Evolutionary conservation across 64 coral and sea anemone species (phyloP), one percentile per base, ranked within the genome.

Genomic region (Porites lutea): DNA sequence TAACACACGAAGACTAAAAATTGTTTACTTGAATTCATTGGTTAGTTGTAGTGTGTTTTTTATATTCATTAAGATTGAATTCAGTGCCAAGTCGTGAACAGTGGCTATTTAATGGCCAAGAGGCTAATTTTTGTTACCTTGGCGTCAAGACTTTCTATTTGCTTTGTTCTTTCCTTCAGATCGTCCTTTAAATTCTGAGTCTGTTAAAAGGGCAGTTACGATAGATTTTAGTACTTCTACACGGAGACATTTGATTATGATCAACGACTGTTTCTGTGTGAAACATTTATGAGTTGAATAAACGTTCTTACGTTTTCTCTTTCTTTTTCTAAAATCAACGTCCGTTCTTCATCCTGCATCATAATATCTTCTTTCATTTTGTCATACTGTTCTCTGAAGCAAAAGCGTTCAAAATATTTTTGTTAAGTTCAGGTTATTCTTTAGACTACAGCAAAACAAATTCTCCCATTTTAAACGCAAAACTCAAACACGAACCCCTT

Each of bases 331-430:
- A 93, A 78, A 19, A 54, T 54, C 3, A n/a, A 16, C 15, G 69
- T 49, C 9, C 82, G 13, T 22, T 87, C 75, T 65, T 93, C 46
- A 43, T 87, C 59, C 55, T 93, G 91, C 20, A 87, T 59, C 13
- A 19, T 85, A 18, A 78, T 50, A 55, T 93, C 74, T 18, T 87
- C 63, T 45, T 87, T 79, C 49, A 93, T 19, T 55, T 87, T 87
- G 4, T 93, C 59, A 43, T 58, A 67, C 13, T 86, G 46, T 79
- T 93, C 59, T 54, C 91, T 87, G 20, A 50, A 52, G 4, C 71
- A 57, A 61, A 60, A 61, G 61, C 8, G 13, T 21, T 5, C 21
- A 70, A 70, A 4, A 8, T 6, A 65, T 12, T 70, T 6, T 21
- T 27, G 16, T 70, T 27, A 70, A 8, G 19, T 4, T 20, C 66